Evolutionary conservation across 2,888 invertebrate species (phyloP), one percentile per base, ranked within the genome.

Genomic region (Eustalomyia histrio): DNA sequence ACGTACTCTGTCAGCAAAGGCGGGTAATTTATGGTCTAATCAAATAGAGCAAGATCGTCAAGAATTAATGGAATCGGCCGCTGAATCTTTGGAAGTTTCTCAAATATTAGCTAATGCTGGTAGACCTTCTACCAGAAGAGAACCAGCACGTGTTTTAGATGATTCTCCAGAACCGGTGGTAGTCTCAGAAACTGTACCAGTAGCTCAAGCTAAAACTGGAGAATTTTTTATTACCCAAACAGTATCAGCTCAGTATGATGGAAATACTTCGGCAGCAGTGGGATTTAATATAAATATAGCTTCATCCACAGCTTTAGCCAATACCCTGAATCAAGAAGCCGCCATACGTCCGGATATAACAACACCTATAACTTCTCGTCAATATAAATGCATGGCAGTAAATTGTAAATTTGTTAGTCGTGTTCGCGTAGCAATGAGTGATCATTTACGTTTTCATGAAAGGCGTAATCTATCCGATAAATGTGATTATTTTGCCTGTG

Each of bases 371-470:
- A 47, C 72, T 12, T 72, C 82, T 6, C 71, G 76, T 35, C 84
- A 85, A 3, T 88, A 87, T 16, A 87, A 85, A 21, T 88, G 88
- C 72, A 88, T 86, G 86, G 87, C 85, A 2, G 21, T 43, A 39
- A 84, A 83, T 50, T 88, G 88, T n/a, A 84, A 84, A 52, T 88
- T 83, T 78, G 84, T 84, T 21, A 85, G 87, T 5, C 85, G 86
- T 6, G 82, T 88, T 24, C 83, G 86, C 1, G 79, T 84, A 1
- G 84, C 84, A 7, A 88, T 89, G 79, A 84, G 85, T n/a, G 86
- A 88, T 73, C 89, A 89, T 82, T 83, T 89, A 72, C 82, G 82
- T 17, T 85, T 86, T 57, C 89, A 89, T 63, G 83, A 85, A 64
- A 76, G 84, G 14, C 86, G 80, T 12, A 84, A 85, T 58, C 82